Conservation (phyloP, 2,113 vertebrate species). For the Psittacula cyanocephala region DNA sequence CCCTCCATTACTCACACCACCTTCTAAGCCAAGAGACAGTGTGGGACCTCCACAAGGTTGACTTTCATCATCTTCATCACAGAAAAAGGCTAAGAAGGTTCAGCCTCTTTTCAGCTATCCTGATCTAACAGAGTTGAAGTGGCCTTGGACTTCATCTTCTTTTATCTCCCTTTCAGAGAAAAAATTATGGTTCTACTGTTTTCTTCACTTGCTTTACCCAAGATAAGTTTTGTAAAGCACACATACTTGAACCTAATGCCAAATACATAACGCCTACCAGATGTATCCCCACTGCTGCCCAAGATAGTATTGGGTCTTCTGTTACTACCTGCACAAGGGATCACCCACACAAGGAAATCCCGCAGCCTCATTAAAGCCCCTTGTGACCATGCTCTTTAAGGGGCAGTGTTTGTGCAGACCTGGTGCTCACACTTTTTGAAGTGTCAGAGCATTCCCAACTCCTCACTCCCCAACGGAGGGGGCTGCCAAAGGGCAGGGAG, state of each 20-base stretch:
- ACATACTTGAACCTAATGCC: rapidly evolving
- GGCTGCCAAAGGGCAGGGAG: background rate
- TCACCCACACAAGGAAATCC: background rate
- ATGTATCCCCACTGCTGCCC: background rate
- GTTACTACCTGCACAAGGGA: background rate
- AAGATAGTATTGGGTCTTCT: background rate
- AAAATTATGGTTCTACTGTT: background rate
- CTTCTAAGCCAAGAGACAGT: background rate
- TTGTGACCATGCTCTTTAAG: background rate
- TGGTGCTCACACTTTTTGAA: background rate
- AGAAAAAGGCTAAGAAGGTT: background rate
- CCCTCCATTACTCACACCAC: background rate
- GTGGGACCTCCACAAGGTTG: background rate
- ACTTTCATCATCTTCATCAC: background rate
- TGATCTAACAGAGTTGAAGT: background rate
- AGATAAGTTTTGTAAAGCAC: background rate
- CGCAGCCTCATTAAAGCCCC: background rate
- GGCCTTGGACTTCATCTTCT: background rate
- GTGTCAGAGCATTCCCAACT: background rate
- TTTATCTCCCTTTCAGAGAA: background rate
- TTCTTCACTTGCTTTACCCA: background rate
- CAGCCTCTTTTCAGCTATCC: background rate
- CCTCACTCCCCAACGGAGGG: background rate
- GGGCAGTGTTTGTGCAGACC: background rate
- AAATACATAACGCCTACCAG: background rate